Evolutionary conservation across 2,797 vertebrate species (phyloP), one percentile per base, ranked within the genome.

Genomic region (Pelobates cultripes): DNA sequence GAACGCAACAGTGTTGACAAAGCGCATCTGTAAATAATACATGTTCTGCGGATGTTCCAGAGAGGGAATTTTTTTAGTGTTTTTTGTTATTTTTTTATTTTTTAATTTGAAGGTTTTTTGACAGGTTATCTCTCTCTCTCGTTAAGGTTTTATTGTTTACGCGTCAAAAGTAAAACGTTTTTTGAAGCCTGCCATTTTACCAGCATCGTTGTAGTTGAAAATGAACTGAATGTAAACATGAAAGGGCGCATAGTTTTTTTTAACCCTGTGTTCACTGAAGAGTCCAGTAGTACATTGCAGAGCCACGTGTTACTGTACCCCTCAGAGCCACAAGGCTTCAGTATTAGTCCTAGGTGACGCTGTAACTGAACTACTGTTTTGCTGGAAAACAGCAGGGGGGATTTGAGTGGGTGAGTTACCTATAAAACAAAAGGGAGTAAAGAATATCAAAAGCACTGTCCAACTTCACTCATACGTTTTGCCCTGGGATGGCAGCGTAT

Each of bases 11-110:
- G 94, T 94, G 94, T 95, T 95, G 94, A 95, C 93, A 92, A 95
- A 95, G 94, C 95, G 94, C 94, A 95, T 94, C 94, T 95, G 94
- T 95, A 95, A 95, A 95, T 95, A 95, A 93, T 94, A 94, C 94
- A 94, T 95, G 94, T 95, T 95, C 94, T 95, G 94, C 94, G 94
- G 93, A 95, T 95, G 94, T 95, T 95, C 94, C 93, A 95, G 94
- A 95, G 94, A 93, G 92, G 93, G 92, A 93, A 92, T 90, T 92
- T 93, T 94, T 57, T 95, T 95, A 79, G 76, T 73, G 79, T 80
- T 84, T 79, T 83, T 83, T 79, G 74, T 75, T 75, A 40, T n/a
- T 94, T 93, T 95, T 94, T 95, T 94, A 92, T 94, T 94, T 90
- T 92, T 94, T 94, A 92, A 93, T 60, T 95, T 95, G 93, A 94